phyloP scores from a whole-genome alignment of 1,140 invertebrate genomes.

The Bombus terrestris region DNA sequence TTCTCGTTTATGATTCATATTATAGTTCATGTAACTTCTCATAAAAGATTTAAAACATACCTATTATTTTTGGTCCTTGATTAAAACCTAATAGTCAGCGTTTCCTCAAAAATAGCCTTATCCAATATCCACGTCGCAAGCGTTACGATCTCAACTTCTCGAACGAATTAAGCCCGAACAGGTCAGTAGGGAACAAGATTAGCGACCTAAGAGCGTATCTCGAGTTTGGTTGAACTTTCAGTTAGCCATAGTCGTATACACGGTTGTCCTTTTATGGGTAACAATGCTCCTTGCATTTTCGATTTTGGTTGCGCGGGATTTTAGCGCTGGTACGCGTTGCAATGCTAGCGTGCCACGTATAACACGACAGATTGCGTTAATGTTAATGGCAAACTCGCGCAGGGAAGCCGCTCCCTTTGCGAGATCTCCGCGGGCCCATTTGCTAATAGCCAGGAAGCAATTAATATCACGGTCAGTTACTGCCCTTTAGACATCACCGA shows the following conservation, averaged over 20 bases:
- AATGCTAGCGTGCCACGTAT: not conserved
- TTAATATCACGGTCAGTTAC: slow-evolving; percentile 74
- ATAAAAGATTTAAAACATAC: too few relatives aligned
- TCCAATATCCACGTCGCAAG: not conserved
- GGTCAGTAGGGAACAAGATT: not conserved
- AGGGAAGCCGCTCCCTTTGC: slow-evolving; percentile 37
- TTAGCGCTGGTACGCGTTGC: not conserved
- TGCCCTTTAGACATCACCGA: slow-evolving; percentile 31
- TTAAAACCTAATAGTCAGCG: too few relatives aligned
- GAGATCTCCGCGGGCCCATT: slow-evolving; percentile 63
- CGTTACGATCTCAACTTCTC: not conserved
- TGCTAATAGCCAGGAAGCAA: slow-evolving; percentile 76
- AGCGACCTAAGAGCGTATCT: not conserved
- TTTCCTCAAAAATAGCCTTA: not conserved
- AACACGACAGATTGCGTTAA: slow-evolving; percentile 49
- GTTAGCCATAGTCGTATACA: not conserved
- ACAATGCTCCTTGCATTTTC: not conserved
- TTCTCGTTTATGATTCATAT: too few relatives aligned
- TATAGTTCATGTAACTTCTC: too few relatives aligned
- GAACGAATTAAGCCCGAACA: not conserved
- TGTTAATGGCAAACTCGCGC: slow-evolving; percentile 61
- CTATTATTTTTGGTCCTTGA: too few relatives aligned
- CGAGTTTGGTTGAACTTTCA: slow-evolving; percentile 11
- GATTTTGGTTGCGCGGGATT: not conserved
- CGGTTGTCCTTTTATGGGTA: not conserved